Base-by-base conservation (phyloP, 2,888 invertebrate genomes). In the Oscheius sp. region DNA sequence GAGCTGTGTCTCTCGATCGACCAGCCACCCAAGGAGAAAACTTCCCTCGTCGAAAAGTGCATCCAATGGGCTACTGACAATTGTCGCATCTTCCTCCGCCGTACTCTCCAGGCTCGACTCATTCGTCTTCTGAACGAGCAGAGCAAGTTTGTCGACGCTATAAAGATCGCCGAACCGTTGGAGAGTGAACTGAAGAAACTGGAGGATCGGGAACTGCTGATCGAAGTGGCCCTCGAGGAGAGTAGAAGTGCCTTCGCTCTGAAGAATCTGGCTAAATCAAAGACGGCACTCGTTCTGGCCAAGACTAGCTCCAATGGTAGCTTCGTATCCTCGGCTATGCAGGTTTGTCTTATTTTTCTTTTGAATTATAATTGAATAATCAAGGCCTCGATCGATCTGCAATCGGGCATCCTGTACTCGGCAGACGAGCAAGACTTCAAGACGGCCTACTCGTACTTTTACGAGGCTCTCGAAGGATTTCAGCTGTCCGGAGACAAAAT, bases 41-140 rank as follows among this genome's bases (percentile, higher is more conserved):
- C 92, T 74, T 90, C 91, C 32, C 83, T 92, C 57, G 91, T 92
- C 81, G 87, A 91, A 91, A 97, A 99, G 91, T 98, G 97, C 91
- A 99, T 99, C 91, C 95, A 96, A 91, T 99, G 99, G 99, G 96
- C 99, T 48, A 96, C 96, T 90, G 94, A 95, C 89, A 98, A 99
- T 90, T 94, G 96, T 82, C 93, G 99, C 85, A 97, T 96, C 42
- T 99, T 98, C 91, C 91, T 99, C 79, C 92, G 99, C 85, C 98
- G 99, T 90, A 95, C 96, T 0, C 91, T 99, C 84, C 96, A 99
- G 90, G 95, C 97, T n/a, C 92, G 98, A 85, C 92, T 99, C 75
- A 94, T 99, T 89, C 95, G 96, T 2, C 92, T 99, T 53, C 96
- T 96, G 90, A 91, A 90, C 84, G 91, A 91, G 76, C 90, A 90